phyloP scores from a whole-genome alignment of 2,113 vertebrate genomes.

The Coturnix japonica region DNA sequence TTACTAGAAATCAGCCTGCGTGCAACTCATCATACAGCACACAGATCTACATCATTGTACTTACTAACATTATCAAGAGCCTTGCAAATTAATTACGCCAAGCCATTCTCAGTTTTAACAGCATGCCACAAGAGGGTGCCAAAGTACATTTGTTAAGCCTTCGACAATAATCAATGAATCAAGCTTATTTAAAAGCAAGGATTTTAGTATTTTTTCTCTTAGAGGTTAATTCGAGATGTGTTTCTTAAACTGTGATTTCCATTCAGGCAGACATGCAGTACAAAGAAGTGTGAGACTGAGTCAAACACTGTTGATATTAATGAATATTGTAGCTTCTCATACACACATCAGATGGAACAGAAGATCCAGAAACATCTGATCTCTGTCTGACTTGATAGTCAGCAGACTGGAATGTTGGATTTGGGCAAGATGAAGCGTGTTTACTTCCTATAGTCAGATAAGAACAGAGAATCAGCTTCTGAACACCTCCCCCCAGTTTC shows the following conservation, averaged over 20 bases:
- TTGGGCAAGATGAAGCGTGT: not conserved
- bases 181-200: not conserved
- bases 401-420: not conserved
- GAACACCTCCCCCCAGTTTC: not conserved
- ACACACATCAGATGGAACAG: not conserved
- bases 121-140: slow-evolving; percentile 41
- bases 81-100: not conserved
- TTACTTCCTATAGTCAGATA: not conserved
- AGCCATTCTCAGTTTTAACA: not conserved
- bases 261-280: not conserved
- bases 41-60: fast-evolving
- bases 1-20: not conserved
- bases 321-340: not conserved
- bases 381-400: not conserved
- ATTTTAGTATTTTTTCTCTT: not conserved
- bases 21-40: not conserved
- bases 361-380: not conserved
- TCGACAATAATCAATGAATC: not conserved
- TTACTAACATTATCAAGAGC: not conserved
- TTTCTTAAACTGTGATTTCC: not conserved
- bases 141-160: not conserved
- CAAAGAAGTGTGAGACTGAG: not conserved
- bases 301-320: not conserved
- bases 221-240: not conserved
- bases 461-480: not conserved